Conservation (phyloP, 1,140 invertebrate species). For the Stegodyphus dumicola region DNA sequence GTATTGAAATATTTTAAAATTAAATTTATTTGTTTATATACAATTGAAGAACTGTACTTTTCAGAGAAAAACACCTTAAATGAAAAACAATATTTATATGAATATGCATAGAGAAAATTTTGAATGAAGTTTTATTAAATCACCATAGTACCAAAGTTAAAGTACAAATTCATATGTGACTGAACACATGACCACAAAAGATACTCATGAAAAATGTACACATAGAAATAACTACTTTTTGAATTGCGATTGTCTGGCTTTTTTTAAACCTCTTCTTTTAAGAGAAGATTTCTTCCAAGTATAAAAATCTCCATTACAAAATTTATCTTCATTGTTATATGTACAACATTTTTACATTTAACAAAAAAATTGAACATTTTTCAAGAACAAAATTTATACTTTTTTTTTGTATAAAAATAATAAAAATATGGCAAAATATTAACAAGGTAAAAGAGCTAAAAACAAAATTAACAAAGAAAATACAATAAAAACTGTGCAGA, state of each 20-base stretch:
- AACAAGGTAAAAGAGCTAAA: not conserved
- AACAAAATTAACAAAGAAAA: constrained; percentile 2
- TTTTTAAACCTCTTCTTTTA: not conserved
- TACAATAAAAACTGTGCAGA: not conserved
- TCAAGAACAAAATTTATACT: not conserved
- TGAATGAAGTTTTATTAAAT: constrained; percentile 46
- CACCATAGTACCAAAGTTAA: constrained; percentile 52
- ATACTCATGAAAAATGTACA: not conserved
- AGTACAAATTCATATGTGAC: constrained; percentile 31
- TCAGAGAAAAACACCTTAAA: too few species aligned
- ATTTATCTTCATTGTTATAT: too few species aligned
- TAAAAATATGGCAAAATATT: constrained; percentile 7
- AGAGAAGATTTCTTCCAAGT: too few species aligned
- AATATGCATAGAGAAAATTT: too few species aligned
- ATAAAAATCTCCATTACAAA: too few species aligned
- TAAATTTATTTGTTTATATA: too few species aligned
- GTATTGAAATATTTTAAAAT: too few species aligned
- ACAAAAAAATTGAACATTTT: not conserved
- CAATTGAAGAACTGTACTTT: too few species aligned
- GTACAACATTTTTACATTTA: too few species aligned
- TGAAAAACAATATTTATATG: too few species aligned
- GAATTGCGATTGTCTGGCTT: constrained; percentile 40
- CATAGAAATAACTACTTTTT: constrained; percentile 17
- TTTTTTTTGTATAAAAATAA: not conserved
- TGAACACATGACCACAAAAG: constrained; percentile 7